Base-by-base conservation (phyloP, 1,140 invertebrate genomes). In the Brachionus koreanus region DNA sequence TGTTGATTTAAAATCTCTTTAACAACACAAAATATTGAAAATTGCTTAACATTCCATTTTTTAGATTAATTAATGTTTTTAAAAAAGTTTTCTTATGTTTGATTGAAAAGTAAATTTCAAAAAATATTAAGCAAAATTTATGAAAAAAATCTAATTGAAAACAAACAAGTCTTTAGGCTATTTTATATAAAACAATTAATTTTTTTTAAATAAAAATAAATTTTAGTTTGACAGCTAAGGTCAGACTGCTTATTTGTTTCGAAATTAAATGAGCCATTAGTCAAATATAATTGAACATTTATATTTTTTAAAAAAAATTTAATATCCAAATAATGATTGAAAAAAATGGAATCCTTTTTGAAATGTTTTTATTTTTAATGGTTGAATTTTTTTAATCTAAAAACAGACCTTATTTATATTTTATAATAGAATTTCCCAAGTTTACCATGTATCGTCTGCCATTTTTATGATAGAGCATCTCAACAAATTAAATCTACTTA, bases 181-280 rank as follows among this genome's bases (percentile, higher is more conserved):
- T 49, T 49, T 49, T 5, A n/a, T 49, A 1, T 49, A n/a, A n/a
- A 46, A 10, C n/a, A 9, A 46, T 65, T 67, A 67, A 29, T 2
- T 67, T 67, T 13, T n/a, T 67, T 33, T 33, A 67, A 33, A 7
- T 67, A 35, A 23, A 16, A 12, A 67, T 35, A 67, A 33, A 29
- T n/a, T 69, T 69, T 16, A 4, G 35, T 65, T 65, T 65, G 33
- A 69, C 65, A 69, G 12, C 37, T 69, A n/a, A 39, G 65, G 65
- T 69, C 65, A 69, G 65, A 69, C 65, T 69, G 33, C 10, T 19
- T 69, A 39, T 69, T 42, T 57, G n/a, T n/a, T n/a, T n/a, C 3
- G 43, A 49, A 33, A 65, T 23, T 16, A 65, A 65, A 13, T 65
- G 12, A 12, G 33, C 23, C 63, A 33, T 65, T 65, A 12, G 5